These are phyloP conservation scores for Sipha maydis DNA, from an alignment of 2,888 invertebrate genomes.

Conservation along the genomic window DNA sequence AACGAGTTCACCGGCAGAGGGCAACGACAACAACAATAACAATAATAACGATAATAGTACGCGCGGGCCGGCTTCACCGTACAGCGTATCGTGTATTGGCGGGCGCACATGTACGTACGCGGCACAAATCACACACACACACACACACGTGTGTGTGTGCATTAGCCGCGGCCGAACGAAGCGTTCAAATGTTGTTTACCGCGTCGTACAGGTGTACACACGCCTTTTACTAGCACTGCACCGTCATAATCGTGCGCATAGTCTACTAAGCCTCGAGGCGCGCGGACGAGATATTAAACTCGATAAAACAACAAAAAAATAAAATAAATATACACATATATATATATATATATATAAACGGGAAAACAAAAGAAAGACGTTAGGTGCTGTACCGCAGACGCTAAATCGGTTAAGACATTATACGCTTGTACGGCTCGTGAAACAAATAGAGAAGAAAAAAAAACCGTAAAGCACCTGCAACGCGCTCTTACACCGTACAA, in stretches of 20 bases:
- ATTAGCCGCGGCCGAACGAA: neutral
- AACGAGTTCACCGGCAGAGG: neutral
- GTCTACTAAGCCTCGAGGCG: neutral
- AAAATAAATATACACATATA: no score
- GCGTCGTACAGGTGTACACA: neutral
- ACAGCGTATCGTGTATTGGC: neutral
- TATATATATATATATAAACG: neutral
- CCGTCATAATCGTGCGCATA: neutral
- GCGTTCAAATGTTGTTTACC: neutral
- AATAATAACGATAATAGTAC: neutral
- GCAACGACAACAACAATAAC: neutral
- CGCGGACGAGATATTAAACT: neutral
- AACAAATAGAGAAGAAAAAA: no score
- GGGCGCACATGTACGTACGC: neutral
- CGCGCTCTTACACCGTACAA: no score
- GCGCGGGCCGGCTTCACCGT: neutral
- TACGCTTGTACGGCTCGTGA: no score
- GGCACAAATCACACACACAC: neutral
- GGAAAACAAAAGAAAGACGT: neutral
- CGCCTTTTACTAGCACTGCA: neutral
- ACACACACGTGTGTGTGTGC: neutral
- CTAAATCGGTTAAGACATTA: no score
- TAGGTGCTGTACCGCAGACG: neutral
- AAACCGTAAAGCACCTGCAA: no score
- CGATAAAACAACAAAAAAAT: no score